A percentile compares a stretch with the other conserved stretches of the same genome.
These are phyloP conservation scores for Agrochola lota DNA, from an alignment of 2,888 invertebrate genomes.

Conservation along the genomic window DNA sequence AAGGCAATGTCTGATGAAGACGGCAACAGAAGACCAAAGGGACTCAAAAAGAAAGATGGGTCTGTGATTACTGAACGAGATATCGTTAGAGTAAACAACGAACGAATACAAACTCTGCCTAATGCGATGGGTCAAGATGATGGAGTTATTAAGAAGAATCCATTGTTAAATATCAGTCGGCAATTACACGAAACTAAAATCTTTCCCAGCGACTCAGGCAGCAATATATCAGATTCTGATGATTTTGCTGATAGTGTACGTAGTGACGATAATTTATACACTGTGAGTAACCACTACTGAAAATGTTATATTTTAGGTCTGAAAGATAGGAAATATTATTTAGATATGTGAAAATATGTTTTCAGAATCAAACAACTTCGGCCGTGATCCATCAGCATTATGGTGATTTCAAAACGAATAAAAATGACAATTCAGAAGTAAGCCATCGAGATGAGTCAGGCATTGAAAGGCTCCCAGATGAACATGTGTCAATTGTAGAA, in stretches of 20 bases:
- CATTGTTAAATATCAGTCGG: constrained; percentile 91
- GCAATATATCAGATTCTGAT: constrained; percentile 92
- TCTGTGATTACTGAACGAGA: constrained; percentile 85
- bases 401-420: constrained; percentile 78
- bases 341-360: constrained; percentile 50
- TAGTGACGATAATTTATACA: constrained; percentile 81
- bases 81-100: constrained; percentile 86
- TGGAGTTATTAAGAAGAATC: constrained; percentile 95
- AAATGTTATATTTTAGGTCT: neutral
- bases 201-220: constrained; percentile 89
- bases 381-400: constrained; percentile 93
- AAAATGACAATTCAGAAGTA: constrained; percentile 78
- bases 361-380: constrained; percentile 91
- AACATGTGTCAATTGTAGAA: constrained; percentile 96
- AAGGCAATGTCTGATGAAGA: constrained; percentile 87
- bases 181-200: constrained; percentile 90
- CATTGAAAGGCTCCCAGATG: constrained; percentile 94
- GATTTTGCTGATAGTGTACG: constrained; percentile 85
- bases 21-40: constrained; percentile 80
- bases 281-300: constrained; percentile 73
- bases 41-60: constrained; percentile 84
- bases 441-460: constrained; percentile 89
- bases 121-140: constrained; percentile 91
- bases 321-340: constrained; percentile 21
- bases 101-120: constrained; percentile 81